A percentile compares a stretch with the other conserved stretches of the same genome.
phyloP scores from a whole-genome alignment of 2,113 vertebrate genomes.

The Microcebus lehilahytsara region DNA sequence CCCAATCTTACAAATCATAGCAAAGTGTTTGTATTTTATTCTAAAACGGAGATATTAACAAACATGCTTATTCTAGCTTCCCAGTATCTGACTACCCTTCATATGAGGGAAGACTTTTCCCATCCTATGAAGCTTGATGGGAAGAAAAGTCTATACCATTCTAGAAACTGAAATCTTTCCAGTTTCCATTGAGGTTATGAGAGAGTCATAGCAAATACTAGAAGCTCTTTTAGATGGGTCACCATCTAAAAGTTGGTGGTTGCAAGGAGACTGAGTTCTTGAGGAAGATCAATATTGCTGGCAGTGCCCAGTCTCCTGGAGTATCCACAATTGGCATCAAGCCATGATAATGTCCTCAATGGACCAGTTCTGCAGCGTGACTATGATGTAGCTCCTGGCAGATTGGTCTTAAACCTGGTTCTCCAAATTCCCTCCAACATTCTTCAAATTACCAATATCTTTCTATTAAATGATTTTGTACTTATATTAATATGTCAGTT shows the following conservation, averaged over 20 bases:
- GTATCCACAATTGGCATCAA: not conserved
- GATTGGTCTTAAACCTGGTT: not conserved
- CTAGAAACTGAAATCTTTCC: not conserved
- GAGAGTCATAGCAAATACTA: not conserved
- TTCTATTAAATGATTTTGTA: not conserved
- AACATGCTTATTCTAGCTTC: not conserved
- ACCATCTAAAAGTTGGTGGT: not conserved
- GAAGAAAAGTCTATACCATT: not conserved
- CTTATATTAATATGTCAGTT: not conserved
- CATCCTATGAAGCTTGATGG: not conserved
- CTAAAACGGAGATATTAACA: not conserved
- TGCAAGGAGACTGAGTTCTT: not conserved
- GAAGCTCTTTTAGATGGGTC: not conserved
- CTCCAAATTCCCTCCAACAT: not conserved
- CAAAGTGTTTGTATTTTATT: not conserved
- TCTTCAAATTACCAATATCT: not conserved
- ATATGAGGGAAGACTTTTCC: not conserved
- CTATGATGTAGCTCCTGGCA: not conserved
- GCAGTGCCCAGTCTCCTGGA: too few relatives aligned
- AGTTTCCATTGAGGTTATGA: not conserved
- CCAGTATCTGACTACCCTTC: not conserved
- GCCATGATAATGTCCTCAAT: not conserved
- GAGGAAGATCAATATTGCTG: not conserved
- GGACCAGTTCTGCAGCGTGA: not conserved
- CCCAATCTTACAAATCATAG: not conserved